Percentiles rank a stretch among this genome's conserved stretches.
Evolutionary conservation across 1,140 invertebrate species (phyloP).

Genomic region (Drosophila auraria): DNA sequence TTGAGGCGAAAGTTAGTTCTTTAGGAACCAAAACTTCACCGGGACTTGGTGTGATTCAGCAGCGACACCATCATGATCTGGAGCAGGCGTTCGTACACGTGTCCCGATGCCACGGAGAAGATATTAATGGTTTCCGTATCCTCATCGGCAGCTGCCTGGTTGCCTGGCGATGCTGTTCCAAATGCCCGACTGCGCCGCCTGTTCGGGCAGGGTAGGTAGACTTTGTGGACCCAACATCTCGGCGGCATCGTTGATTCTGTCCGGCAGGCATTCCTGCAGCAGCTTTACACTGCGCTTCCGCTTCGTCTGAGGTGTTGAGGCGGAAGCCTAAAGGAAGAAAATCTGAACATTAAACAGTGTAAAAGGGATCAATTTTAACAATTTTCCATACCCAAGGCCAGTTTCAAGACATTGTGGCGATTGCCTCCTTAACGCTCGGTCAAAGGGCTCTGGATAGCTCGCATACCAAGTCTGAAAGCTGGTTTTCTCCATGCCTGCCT

Average conservation of each 20-base stretch:
- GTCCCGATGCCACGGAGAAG: constrained; percentile 99
- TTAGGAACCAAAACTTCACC: constrained; percentile 99
- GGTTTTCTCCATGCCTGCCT: constrained; percentile 40
- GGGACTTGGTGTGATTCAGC: constrained; percentile 98
- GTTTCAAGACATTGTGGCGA: constrained; percentile 65
- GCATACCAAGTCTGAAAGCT: constrained; percentile 86
- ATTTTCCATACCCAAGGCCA: constrained; percentile 70
- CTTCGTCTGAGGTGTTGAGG: no score
- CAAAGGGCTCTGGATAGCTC: constrained; percentile 89
- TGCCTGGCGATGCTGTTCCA: constrained; percentile 97
- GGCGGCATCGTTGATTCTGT: no score
- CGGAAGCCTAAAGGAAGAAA: no score
- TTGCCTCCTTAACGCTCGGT: constrained; percentile 86
- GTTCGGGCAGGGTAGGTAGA: no score
- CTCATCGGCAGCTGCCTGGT: constrained; percentile 86
- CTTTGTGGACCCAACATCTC: no score
- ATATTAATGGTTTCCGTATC: constrained; percentile 97
- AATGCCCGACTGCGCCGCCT: constrained; percentile 88
- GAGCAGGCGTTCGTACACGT: constrained; percentile 98
- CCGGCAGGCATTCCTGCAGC: no score
- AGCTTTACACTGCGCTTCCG: no score
- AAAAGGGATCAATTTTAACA: no score
- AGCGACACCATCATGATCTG: constrained; percentile 99
- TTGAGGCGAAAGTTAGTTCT: constrained; percentile 99
- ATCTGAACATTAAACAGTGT: no score